Conservation (phyloP, 2,888 invertebrate genomes). For the Nymphalis polychloros region DNA sequence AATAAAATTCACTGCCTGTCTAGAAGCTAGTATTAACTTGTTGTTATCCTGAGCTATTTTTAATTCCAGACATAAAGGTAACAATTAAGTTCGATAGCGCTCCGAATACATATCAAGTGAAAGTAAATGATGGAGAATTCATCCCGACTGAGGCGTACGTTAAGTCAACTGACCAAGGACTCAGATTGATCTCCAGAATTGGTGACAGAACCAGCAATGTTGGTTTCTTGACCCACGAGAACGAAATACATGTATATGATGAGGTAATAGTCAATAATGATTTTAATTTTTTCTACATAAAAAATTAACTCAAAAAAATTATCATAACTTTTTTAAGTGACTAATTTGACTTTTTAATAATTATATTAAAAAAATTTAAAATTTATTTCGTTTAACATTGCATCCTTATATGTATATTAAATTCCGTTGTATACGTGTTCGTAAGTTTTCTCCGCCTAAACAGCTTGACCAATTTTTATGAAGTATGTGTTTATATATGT, state of each 20-base stretch:
- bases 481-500: no score
- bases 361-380: no score
- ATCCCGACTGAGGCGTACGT: slow-evolving; percentile 64
- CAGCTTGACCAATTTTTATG: no score
- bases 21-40: not conserved
- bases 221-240: slow-evolving; percentile 60
- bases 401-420: no score
- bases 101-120: slow-evolving; percentile 61
- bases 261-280: slow-evolving; percentile 51
- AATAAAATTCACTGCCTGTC: not conserved
- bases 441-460: no score
- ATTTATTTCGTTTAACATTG: no score
- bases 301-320: no score
- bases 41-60: no score
- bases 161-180: slow-evolving; percentile 49
- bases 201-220: slow-evolving; percentile 62
- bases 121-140: slow-evolving; percentile 81
- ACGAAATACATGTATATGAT: slow-evolving; percentile 70
- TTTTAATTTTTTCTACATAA: no score
- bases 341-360: no score
- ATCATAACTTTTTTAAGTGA: no score
- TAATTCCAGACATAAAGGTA: slow-evolving; percentile 74
- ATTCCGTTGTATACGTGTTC: no score
- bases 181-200: slow-evolving; percentile 55
- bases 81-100: slow-evolving; percentile 78